Base-by-base conservation (phyloP, 2,888 invertebrate species). In the Eupsilia transversa region DNA sequence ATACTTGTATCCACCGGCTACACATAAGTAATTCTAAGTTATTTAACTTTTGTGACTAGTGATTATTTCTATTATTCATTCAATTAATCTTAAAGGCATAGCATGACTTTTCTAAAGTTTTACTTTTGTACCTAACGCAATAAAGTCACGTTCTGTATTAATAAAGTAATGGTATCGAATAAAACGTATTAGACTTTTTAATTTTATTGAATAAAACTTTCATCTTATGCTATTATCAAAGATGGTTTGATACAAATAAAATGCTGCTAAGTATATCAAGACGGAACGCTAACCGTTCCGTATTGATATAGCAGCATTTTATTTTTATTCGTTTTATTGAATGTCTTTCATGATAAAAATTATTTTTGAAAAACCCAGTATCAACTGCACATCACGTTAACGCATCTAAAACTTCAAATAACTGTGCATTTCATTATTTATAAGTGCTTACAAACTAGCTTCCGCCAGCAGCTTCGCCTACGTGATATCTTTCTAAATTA, bases 101-200 rank as follows among this genome's bases (percentile, higher is more conserved):
- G 17, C 7, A 30, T 59, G 27, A 60, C 20, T 33, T 23, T 56
- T 33, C n/a, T 46, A 66, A 35, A 52, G 33, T 43, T 60, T 60
- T 41, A 27, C 20, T 74, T 73, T 71, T 63, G 49, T 63, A 5
- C 7, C 49, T 17, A 20, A 46, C 3, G 14, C 49, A 59, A 74
- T n/a, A 17, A 17, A 49, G n/a, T 71, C 61, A 63, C 72, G 72
- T 63, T 61, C 20, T 35, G 27, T 52, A 71, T 71, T 27, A 56
- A 5, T 79, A 71, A 14, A 49, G 17, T 56, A 49, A 79, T 41
- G 3, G 14, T 38, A 61, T 17, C 3, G 33, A 61, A 70, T 49
- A 49, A 57, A 27, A 41, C 10, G 23, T 14, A 33, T 27, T 30
- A 41, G 0, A 20, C 23, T 43, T 59, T 59, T 76, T 12, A 46